Evolutionary conservation across 2,113 vertebrate species (phyloP).

Genomic region (Muscicapa adusta): DNA sequence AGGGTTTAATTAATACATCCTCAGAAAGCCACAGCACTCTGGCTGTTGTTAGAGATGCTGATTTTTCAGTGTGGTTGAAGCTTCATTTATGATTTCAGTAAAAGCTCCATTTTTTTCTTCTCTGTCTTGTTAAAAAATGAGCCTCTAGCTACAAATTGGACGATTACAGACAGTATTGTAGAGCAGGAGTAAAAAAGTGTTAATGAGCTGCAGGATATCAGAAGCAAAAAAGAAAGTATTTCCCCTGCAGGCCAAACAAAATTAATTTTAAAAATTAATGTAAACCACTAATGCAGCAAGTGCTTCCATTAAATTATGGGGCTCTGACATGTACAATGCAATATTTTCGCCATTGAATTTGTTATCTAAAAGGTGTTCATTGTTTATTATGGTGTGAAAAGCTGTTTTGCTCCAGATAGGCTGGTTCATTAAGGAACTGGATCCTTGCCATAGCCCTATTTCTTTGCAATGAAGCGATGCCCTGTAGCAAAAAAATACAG

Average conservation of each 20-base stretch:
- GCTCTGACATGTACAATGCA: slow-evolving; percentile 67
- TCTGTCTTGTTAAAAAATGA: slow-evolving; percentile 57
- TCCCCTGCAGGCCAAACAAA: slow-evolving; percentile 75
- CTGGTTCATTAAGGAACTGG: slow-evolving; percentile 78
- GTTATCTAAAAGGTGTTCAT: slow-evolving; percentile 77
- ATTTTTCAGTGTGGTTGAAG: slow-evolving; percentile 8
- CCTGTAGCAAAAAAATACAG: slow-evolving; percentile 56
- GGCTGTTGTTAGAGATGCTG: neutral
- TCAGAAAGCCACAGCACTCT: neutral
- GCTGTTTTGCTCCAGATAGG: slow-evolving; percentile 80
- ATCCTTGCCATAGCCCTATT: slow-evolving; percentile 69
- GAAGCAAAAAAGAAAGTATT: slow-evolving; percentile 73
- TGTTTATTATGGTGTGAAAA: slow-evolving; percentile 79
- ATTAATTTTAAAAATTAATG: slow-evolving; percentile 84
- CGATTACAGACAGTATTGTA: slow-evolving; percentile 61
- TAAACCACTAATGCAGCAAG: slow-evolving; percentile 76
- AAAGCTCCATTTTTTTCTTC: neutral
- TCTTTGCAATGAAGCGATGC: slow-evolving; percentile 58
- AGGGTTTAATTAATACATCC: neutral
- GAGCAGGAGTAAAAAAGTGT: slow-evolving; percentile 68
- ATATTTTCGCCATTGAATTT: slow-evolving; percentile 75
- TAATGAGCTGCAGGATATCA: slow-evolving; percentile 76
- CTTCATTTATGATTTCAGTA: slow-evolving; percentile 44
- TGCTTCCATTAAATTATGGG: slow-evolving; percentile 73
- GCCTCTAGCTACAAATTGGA: slow-evolving; percentile 74